Evolutionary conservation across 2,797 vertebrate species (phyloP).

Genomic region (Xerus rutilus): DNA sequence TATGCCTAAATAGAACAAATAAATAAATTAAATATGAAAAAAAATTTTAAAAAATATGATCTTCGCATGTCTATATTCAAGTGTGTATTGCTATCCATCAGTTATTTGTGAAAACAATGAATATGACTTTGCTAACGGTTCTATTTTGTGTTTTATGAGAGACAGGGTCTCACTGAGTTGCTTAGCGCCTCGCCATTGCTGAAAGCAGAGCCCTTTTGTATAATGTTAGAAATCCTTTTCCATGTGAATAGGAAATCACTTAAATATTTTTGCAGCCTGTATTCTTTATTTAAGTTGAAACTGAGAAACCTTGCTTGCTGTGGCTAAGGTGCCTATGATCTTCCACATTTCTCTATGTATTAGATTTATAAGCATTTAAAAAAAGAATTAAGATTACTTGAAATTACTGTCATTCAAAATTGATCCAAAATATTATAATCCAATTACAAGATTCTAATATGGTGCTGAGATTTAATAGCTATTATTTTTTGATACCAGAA

Average conservation of each 20-base stretch:
- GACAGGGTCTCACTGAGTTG: no score
- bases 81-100: not conserved
- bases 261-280: not conserved
- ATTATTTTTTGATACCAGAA: constrained; percentile 26
- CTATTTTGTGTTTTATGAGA: no score
- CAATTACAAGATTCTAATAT: constrained; percentile 63
- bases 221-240: not conserved
- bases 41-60: not conserved
- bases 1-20: no score
- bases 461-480: not conserved
- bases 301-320: not conserved
- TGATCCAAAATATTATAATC: constrained; percentile 58
- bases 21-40: no score
- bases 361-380: constrained; percentile 64
- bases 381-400: constrained; percentile 67
- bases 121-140: not conserved
- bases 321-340: not conserved
- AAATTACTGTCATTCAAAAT: constrained; percentile 62
- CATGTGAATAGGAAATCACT: not conserved
- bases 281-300: not conserved
- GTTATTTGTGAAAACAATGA: constrained; percentile 22
- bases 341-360: constrained; percentile 63
- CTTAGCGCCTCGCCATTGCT: no score
- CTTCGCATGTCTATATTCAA: not conserved
- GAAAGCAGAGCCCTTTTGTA: not conserved